Evolutionary conservation across 2,113 vertebrate genomes (phyloP).

Genomic region (Romanogobio albipinnatus): DNA sequence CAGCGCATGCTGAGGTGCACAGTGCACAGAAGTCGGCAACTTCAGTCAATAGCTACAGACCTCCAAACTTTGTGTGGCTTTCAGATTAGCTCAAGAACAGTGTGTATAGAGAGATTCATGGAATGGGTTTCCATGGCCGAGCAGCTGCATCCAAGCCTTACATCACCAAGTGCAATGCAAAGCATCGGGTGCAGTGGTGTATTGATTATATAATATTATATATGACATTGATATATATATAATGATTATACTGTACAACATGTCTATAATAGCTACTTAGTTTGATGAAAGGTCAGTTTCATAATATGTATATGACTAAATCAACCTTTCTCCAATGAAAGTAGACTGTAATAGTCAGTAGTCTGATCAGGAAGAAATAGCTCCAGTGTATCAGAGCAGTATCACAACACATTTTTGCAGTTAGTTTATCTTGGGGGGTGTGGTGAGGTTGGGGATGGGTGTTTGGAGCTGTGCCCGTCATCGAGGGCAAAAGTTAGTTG

Average conservation of each 20-base stretch:
- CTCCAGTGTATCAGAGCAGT: background rate
- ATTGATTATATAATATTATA: too few relatives aligned
- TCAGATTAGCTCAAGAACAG: too few relatives aligned
- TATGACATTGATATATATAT: too few relatives aligned
- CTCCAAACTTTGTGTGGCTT: too few relatives aligned
- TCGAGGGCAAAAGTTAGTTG: slow-evolving; percentile 17
- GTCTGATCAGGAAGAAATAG: background rate
- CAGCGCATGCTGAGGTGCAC: too few relatives aligned
- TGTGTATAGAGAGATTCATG: too few relatives aligned
- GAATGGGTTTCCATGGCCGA: too few relatives aligned
- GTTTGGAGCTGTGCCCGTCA: background rate
- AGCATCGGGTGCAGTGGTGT: too few relatives aligned
- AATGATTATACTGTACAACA: background rate
- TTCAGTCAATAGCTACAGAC: too few relatives aligned
- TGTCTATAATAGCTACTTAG: background rate
- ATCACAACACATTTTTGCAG: background rate
- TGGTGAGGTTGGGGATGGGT: background rate
- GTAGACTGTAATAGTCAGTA: background rate
- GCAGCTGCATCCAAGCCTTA: too few relatives aligned
- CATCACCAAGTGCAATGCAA: too few relatives aligned
- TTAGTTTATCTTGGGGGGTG: background rate
- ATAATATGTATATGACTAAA: background rate
- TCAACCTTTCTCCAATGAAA: background rate
- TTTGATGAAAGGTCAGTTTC: background rate
- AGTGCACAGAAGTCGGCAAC: too few relatives aligned